Percentiles rank a stretch among this genome's conserved stretches.
Evolutionary conservation across 2,113 vertebrate species (phyloP).

Genomic region (Campylomormyrus numenius): DNA sequence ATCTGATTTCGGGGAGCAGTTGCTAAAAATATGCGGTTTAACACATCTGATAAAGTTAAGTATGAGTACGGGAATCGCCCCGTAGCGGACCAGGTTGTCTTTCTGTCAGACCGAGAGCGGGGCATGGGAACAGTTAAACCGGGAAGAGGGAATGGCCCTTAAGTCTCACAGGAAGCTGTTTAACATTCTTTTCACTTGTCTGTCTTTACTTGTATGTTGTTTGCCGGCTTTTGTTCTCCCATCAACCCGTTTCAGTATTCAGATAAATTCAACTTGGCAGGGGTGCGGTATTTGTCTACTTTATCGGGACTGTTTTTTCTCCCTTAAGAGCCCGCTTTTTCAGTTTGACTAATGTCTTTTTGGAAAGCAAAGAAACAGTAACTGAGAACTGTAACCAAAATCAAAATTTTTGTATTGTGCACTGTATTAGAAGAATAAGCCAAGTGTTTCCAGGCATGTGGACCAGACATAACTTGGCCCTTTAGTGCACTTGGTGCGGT

Average conservation of each 20-base stretch:
- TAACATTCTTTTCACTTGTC: background rate
- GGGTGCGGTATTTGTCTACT: background rate
- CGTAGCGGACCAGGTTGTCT: background rate
- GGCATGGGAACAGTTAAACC: background rate
- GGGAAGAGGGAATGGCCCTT: background rate
- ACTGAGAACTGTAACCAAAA: background rate
- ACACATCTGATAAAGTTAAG: background rate
- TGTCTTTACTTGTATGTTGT: background rate
- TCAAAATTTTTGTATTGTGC: background rate
- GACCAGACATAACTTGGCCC: background rate
- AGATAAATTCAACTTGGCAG: constrained; percentile 13
- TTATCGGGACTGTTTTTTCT: background rate
- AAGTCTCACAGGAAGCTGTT: constrained; percentile 16
- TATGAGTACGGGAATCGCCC: background rate
- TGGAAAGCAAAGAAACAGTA: background rate
- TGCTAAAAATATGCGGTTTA: background rate
- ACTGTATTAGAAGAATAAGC: background rate
- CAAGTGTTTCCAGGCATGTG: background rate
- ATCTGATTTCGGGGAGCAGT: background rate
- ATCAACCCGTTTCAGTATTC: constrained; percentile 9
- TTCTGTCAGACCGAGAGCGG: background rate
- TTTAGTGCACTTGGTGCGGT: background rate
- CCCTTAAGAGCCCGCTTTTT: background rate
- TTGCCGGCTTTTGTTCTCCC: constrained; percentile 6
- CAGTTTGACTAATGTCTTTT: background rate